A percentile compares a stretch with the other conserved stretches of the same genome.
Conservation (phyloP, 2,888 invertebrate genomes). For the Diogma glabrata region DNA sequence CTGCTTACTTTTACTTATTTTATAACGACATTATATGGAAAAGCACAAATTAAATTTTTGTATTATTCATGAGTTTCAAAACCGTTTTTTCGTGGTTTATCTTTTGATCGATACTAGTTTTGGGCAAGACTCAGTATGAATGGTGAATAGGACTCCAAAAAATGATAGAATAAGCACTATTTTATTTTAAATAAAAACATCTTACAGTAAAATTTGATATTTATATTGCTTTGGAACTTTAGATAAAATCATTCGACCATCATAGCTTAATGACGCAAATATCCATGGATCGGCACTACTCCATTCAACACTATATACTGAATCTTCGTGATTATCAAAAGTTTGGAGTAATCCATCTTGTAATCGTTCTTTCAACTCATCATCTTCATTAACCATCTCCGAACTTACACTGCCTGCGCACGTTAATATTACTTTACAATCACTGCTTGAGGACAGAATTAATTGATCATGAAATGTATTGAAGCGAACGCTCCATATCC, state of each 20-base stretch:
- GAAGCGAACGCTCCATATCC: slow-evolving; percentile 91
- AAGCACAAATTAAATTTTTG: too few species aligned
- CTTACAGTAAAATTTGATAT: slow-evolving; percentile 75
- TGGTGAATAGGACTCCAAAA: too few species aligned
- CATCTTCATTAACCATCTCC: slow-evolving; percentile 46
- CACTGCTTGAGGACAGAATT: slow-evolving; percentile 86
- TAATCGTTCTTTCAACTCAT: slow-evolving; percentile 31
- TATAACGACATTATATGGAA: too few species aligned
- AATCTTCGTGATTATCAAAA: slow-evolving; percentile 96
- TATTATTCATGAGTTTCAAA: too few species aligned
- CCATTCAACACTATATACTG: slow-evolving; percentile 96
- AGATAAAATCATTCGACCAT: slow-evolving; percentile 87
- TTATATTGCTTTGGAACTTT: slow-evolving; percentile 89
- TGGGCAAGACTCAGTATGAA: too few species aligned
- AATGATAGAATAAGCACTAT: too few species aligned
- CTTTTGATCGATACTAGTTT: too few species aligned
- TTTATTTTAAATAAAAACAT: too few species aligned
- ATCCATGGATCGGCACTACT: slow-evolving; percentile 97
- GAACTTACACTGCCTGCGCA: slow-evolving; percentile 81
- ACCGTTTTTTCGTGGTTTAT: too few species aligned
- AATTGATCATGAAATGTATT: slow-evolving; percentile 97
- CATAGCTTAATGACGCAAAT: slow-evolving; percentile 96
- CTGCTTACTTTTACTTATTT: too few species aligned
- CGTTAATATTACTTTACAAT: slow-evolving; percentile 81
- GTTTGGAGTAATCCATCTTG: slow-evolving; percentile 83